Evolutionary conservation across 92 coral and sea anemone species (phyloP).

Genomic region (Pocillopora meandrina): DNA sequence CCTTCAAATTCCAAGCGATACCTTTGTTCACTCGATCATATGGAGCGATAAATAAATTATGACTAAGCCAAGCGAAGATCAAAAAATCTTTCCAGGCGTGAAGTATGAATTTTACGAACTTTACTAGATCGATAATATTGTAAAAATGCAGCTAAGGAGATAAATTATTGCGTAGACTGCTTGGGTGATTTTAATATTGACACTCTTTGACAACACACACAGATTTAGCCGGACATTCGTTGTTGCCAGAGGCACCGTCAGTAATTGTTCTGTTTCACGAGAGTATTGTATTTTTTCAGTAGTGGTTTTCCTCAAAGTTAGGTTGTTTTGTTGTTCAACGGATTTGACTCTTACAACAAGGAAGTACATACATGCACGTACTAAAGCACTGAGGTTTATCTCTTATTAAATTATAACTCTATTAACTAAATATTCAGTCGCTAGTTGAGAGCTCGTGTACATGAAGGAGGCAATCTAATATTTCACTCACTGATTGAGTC

Average conservation of each 20-base stretch:
- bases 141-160: background rate
- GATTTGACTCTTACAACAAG: background rate
- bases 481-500: too few species aligned
- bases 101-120: constrained; percentile 12
- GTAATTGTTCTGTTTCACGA: too few species aligned
- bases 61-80: constrained; percentile 25
- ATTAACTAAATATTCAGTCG: background rate
- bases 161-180: background rate
- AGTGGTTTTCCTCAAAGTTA: background rate
- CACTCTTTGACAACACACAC: constrained; percentile 7
- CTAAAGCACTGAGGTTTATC: background rate
- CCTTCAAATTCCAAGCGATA: constrained; percentile 36
- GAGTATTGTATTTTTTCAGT: background rate
- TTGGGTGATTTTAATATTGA: background rate
- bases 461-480: background rate
- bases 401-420: background rate
- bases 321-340: background rate
- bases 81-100: constrained; percentile 35
- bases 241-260: too few species aligned
- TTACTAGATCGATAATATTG: background rate
- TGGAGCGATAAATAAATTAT: constrained; percentile 70
- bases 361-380: background rate
- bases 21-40: constrained; percentile 55
- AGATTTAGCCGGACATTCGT: background rate
- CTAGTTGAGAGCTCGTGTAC: background rate